phyloP scores from a whole-genome alignment of 2,797 vertebrate genomes.

The Strix occidentalis region DNA sequence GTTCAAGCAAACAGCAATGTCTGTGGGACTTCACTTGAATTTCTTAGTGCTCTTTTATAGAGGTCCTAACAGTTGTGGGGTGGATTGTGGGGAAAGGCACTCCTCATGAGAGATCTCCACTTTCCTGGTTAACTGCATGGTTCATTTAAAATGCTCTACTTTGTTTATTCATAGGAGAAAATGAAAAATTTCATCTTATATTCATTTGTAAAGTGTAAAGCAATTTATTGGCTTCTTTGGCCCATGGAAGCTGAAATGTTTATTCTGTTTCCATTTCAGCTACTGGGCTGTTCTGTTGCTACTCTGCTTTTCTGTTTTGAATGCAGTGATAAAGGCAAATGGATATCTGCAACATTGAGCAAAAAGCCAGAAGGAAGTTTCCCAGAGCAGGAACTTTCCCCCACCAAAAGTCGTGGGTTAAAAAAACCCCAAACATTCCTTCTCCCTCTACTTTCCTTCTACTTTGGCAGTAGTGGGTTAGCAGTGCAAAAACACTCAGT shows the following conservation, averaged over 20 bases:
- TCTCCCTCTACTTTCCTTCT: not conserved
- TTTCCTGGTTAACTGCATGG: not conserved
- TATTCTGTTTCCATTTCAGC: not conserved
- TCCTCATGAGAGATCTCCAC: not conserved
- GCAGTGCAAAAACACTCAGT: not conserved
- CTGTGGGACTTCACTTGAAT: not conserved
- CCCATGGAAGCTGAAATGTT: not conserved
- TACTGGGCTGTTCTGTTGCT: not conserved
- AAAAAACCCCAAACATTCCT: not conserved
- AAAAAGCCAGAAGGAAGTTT: not conserved
- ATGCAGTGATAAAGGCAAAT: not conserved
- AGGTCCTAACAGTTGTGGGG: not conserved
- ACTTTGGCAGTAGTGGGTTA: not conserved
- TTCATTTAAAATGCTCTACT: not conserved
- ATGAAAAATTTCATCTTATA: not conserved
- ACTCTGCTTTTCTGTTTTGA: not conserved
- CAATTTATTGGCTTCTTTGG: not conserved
- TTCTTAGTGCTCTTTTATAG: not conserved
- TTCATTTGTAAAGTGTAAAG: not conserved
- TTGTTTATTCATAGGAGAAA: not conserved
- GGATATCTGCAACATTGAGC: not conserved
- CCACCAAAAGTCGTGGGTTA: not conserved
- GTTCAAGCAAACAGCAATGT: not conserved
- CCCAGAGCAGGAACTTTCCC: not conserved
- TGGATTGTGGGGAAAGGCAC: not conserved